Evolutionary conservation across 2,888 invertebrate genomes (phyloP), one percentile per base, ranked within the genome.

Genomic region (Drosophila pegasa): DNA sequence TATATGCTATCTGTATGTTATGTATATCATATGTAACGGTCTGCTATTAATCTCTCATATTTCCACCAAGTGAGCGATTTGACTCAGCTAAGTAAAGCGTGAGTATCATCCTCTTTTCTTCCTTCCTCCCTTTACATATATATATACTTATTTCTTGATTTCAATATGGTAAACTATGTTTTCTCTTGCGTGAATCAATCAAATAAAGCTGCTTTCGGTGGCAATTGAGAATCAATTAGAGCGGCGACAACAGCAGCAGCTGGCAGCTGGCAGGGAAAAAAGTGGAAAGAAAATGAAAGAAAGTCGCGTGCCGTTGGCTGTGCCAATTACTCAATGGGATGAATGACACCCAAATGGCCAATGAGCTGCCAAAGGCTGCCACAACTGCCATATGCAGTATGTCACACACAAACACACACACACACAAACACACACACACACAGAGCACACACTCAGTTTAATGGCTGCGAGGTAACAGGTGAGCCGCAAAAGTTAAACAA

Each of bases 301-400:
- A 14, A 35, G 27, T 27, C 18, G 51, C 38, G 27, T 14, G 31
- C 18, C 50, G 50, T 12, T 45, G n/a, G 54, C 31, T 31, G 9
- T 31, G 55, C 52, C 33, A 75, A 68, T 67, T 74, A 78, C 71
- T 74, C 74, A 62, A 71, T 67, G 62, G 55, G 25, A 55, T 55
- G 55, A 33, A 55, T 55, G 55, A 37, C 27, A 55, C 55, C 55
- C 55, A 43, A 55, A 55, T 43, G 55, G 41, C 43, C 43, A 55
- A 55, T 43, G 25, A 43, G 55, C 55, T 55, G 33, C 31, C 31
- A 41, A 20, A 45, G 40, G 20, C 14, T 27, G 27, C 27, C 27
- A 12, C 43, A 25, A 35, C 10, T 14, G 37, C 51, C 25, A 37
- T 50, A 50, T 50, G 33, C 35, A 51, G 50, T 51, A 51, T 35